phyloP scores from a whole-genome alignment of 2,797 vertebrate genomes.

The Otolemur crassicaudatus region DNA sequence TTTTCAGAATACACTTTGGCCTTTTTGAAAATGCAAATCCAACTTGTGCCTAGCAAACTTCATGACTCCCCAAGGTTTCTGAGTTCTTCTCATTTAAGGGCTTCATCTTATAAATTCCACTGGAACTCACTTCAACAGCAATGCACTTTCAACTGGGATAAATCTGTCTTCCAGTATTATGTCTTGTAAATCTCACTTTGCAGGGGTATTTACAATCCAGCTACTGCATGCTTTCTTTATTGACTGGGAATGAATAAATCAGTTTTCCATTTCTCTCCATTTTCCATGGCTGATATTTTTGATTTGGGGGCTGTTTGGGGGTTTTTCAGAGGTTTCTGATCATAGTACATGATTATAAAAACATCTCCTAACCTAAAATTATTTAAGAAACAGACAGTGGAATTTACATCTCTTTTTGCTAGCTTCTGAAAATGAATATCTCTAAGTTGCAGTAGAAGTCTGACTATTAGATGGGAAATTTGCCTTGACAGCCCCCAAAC shows the following conservation, averaged over 20 bases:
- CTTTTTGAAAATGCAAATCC: slow-evolving; percentile 73
- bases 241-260: slow-evolving; percentile 87
- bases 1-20: slow-evolving; percentile 76
- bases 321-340: slow-evolving; percentile 83
- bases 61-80: slow-evolving; percentile 67
- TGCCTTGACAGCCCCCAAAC: not conserved
- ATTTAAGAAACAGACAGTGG: slow-evolving; percentile 81
- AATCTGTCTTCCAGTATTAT: slow-evolving; percentile 87
- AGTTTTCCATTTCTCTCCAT: slow-evolving; percentile 84
- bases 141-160: slow-evolving; percentile 87
- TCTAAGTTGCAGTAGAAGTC: slow-evolving; percentile 46
- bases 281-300: slow-evolving; percentile 85
- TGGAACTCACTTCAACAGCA: slow-evolving; percentile 83
- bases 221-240: slow-evolving; percentile 89
- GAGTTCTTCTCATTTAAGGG: slow-evolving; percentile 76
- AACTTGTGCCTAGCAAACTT: slow-evolving; percentile 51
- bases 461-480: not conserved
- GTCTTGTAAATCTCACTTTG: slow-evolving; percentile 87
- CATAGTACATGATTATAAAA: slow-evolving; percentile 84
- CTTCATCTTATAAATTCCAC: slow-evolving; percentile 85
- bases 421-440: slow-evolving; percentile 80
- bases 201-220: slow-evolving; percentile 85
- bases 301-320: slow-evolving; percentile 73
- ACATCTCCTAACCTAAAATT: slow-evolving; percentile 81
- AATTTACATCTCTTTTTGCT: slow-evolving; percentile 82